Evolutionary conservation across 2,797 vertebrate genomes (phyloP), one percentile per base, ranked within the genome.

Genomic region (Tangara arthus): DNA sequence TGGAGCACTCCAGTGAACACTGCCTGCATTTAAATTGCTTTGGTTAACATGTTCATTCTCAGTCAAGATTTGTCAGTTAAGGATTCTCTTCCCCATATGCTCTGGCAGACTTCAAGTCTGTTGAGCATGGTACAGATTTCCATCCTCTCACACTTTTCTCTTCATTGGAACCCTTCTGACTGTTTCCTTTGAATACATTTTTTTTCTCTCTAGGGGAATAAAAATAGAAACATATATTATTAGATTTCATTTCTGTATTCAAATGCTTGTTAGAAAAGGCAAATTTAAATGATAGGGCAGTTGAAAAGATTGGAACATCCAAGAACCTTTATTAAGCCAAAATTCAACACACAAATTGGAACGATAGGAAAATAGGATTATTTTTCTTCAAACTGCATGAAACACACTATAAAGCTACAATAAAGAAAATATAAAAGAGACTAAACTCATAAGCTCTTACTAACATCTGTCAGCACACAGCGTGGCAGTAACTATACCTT

Each of bases 381-480:
- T 23, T 63, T 75, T 91, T 27, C 49, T 95, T 92, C 52, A 57
- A 73, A 90, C 41, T 84, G 17, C 53, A 82, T 71, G 26, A 89
- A 95, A 87, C 64, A 56, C 27, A 46, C 60, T 82, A 85, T 82
- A 82, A 89, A 92, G 64, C 20, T 88, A 66, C 64, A 85, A 94
- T 46, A 95, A 89, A 89, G 84, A 82, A 95, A 94, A 92, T 55
- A 71, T 56, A 73, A 71, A 88, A 8, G 56, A 13, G 16, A 24
- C 13, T 32, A 83, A 87, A 84, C 71, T 91, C 78, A 42, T 93
- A 93, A 93, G 34, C 87, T 87, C 32, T 75, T 72, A 53, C 60
- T 52, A 94, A 95, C 96, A 96, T 95, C 97, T 97, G 95, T 76
- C 66, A 90, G 72, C 21, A 76, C 50, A 72, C 68, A 89, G 63